These are phyloP conservation scores for Erythrocercus mccallii DNA, from an alignment of 2,113 vertebrate species.

Conservation along the genomic window DNA sequence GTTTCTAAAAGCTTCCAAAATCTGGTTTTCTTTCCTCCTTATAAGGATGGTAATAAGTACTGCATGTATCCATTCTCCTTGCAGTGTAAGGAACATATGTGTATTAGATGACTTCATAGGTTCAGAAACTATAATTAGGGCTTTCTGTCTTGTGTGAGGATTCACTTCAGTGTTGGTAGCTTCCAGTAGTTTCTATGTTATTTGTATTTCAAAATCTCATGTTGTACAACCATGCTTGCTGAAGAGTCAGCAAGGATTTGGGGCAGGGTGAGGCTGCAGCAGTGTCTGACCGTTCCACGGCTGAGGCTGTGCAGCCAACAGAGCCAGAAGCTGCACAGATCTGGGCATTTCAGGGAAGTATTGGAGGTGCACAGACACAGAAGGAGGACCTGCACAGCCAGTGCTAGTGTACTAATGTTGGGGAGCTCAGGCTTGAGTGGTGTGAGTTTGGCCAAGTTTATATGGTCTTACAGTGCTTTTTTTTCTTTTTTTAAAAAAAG, in stretches of 20 bases:
- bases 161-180: background rate
- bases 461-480: background rate
- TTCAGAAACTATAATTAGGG: slow-evolving; percentile 41
- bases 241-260: background rate
- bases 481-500: background rate
- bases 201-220: background rate
- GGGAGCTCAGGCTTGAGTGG: background rate
- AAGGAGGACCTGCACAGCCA: background rate
- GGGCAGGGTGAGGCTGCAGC: background rate
- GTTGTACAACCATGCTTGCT: background rate
- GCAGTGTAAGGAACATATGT: background rate
- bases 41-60: background rate
- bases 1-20: background rate
- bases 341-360: background rate
- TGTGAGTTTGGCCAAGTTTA: background rate
- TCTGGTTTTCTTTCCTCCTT: background rate
- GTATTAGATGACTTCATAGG: slow-evolving; percentile 46
- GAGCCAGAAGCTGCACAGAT: background rate
- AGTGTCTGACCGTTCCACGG: background rate
- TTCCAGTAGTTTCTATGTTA: background rate
- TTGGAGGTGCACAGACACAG: background rate
- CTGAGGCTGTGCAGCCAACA: background rate
- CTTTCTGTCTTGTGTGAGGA: background rate
- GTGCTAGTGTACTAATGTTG: too few relatives aligned
- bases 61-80: background rate